These are phyloP conservation scores for Apocheima hispidaria DNA, from an alignment of 2,888 invertebrate genomes.

Conservation along the genomic window DNA sequence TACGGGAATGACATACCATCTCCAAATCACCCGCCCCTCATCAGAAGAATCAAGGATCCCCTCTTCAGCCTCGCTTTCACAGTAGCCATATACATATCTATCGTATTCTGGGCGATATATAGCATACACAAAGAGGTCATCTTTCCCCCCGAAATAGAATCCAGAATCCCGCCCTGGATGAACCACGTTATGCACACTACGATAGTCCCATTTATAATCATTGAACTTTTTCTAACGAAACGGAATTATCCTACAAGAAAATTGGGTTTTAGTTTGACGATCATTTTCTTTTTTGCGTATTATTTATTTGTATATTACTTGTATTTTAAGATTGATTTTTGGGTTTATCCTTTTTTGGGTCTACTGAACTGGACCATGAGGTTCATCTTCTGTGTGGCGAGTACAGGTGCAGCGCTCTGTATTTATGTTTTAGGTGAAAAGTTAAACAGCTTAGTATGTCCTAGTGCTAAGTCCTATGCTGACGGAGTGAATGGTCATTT, in stretches of 20 bases:
- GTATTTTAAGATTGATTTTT: constrained; percentile 89
- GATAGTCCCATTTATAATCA: constrained; percentile 90
- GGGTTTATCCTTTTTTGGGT: constrained; percentile 96
- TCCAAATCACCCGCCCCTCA: constrained; percentile 86
- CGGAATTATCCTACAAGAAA: constrained; percentile 90
- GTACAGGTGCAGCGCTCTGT: constrained; percentile 83
- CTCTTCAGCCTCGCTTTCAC: constrained; percentile 90
- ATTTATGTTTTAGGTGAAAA: constrained; percentile 91
- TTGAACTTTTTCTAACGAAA: constrained; percentile 90
- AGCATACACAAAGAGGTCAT: constrained; percentile 94
- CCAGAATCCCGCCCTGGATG: constrained; percentile 94
- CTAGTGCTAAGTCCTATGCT: constrained; percentile 60
- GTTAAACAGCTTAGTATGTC: constrained; percentile 88
- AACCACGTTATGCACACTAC: constrained; percentile 96
- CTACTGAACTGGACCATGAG: constrained; percentile 89
- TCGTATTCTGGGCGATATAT: constrained; percentile 95
- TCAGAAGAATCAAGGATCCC: constrained; percentile 89
- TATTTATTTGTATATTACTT: constrained; percentile 90
- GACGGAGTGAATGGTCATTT: constrained; percentile 48
- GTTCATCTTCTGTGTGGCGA: constrained; percentile 88
- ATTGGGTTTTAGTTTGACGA: constrained; percentile 86
- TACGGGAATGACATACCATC: constrained; percentile 88
- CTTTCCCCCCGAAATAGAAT: constrained; percentile 92
- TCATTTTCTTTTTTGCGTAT: constrained; percentile 88
- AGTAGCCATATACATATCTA: constrained; percentile 91